Evolutionary conservation across 2,888 invertebrate genomes (phyloP), one percentile per base, ranked within the genome.

Genomic region (Phaonia tiefii): DNA sequence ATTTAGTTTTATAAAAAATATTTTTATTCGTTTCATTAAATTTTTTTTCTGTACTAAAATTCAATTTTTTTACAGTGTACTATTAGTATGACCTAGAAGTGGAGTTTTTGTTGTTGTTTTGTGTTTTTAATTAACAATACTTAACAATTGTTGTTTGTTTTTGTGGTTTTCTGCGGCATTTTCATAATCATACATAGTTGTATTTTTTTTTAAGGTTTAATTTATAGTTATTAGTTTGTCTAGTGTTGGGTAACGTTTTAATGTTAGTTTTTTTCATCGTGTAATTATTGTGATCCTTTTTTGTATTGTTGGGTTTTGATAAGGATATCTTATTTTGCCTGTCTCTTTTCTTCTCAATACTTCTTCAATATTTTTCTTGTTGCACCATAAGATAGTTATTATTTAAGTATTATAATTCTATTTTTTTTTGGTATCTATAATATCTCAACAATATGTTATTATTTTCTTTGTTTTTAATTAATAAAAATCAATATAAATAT

Each of bases 401-500:
- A 26, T 26, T 26, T 63, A 39, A 51, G 39, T 42, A 17, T 63
- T 63, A 22, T 63, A 39, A 31, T 63, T 63, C 2, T 42, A 13
- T 67, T 51, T 49, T 46, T 39, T 31, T 67, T 66, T 67, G 31
- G 15, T 63, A 39, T 46, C 58, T 75, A 67, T 81, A 74, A 71
- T 71, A 37, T 77, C 60, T 81, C 71, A 81, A 81, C 81, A 81
- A 67, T 77, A 74, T 39, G 60, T 72, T 31, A 22, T 13, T 25
- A 37, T 69, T 75, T 75, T 22, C 26, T 63, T 63, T 51, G 7
- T 22, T 54, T 75, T 76, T 76, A 42, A 66, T 58, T 70, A 56
- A 54, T 75, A 77, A 82, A 80, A 80, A 82, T 78, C 79, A 82
- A 80, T 82, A 82, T 80, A 82, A 82, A 82, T 82, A 82, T 83